phyloP scores from a whole-genome alignment of 2,888 invertebrate genomes.

The Microchrysa polita region DNA sequence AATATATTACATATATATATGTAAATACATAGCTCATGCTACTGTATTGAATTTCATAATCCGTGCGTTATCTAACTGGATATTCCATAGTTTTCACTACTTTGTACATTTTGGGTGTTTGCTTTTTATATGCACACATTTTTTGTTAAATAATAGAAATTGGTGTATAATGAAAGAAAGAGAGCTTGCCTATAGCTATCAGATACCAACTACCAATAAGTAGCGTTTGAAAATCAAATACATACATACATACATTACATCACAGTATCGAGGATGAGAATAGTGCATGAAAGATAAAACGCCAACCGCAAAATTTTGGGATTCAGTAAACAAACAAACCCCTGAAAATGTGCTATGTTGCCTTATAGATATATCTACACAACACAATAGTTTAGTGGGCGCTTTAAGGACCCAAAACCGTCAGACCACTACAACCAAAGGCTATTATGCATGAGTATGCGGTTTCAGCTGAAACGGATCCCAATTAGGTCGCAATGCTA shows the following conservation, averaged over 20 bases:
- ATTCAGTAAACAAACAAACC: slow-evolving; percentile 37
- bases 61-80: too few species aligned
- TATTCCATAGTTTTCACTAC: too few species aligned
- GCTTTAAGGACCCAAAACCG: background rate
- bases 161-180: too few species aligned
- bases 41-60: too few species aligned
- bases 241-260: too few species aligned
- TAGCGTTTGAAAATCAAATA: slow-evolving; percentile 15
- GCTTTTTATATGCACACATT: too few species aligned
- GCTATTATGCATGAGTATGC: slow-evolving; percentile 49
- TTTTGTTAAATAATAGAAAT: too few species aligned
- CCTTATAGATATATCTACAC: background rate
- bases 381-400: background rate
- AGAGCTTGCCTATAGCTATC: too few species aligned
- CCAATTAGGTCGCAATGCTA: slow-evolving; percentile 49
- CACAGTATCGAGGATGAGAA: slow-evolving; percentile 26
- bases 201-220: too few species aligned
- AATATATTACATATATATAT: too few species aligned
- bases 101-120: too few species aligned
- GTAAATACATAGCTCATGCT: too few species aligned
- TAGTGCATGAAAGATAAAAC: slow-evolving; percentile 7
- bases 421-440: slow-evolving; percentile 11
- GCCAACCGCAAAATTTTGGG: slow-evolving; percentile 35
- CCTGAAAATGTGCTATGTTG: background rate
- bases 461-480: slow-evolving; percentile 50